Percentiles rank a stretch among this genome's conserved stretches.
phyloP scores from a whole-genome alignment of 2,113 vertebrate genomes.

The Rhea pennata region DNA sequence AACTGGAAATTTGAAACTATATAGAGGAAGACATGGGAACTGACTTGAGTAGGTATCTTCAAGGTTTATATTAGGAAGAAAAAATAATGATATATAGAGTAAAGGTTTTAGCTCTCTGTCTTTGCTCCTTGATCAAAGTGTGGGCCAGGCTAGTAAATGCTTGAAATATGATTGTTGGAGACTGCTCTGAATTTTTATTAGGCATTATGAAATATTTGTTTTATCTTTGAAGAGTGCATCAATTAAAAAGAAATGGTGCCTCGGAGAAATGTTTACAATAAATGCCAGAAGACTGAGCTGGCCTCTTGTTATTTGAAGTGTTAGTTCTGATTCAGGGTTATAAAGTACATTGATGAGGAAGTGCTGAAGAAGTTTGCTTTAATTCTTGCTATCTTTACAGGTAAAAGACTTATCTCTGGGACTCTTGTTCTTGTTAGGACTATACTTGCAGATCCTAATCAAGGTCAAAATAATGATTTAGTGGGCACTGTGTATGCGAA shows the following conservation, averaged over 20 bases:
- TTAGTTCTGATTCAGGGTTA: neutral
- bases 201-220: slow-evolving; percentile 44
- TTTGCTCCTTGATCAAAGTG: neutral
- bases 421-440: neutral
- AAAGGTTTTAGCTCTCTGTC: neutral
- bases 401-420: neutral
- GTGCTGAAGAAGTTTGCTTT: neutral
- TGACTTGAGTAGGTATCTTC: neutral
- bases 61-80: neutral
- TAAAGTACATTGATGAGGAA: neutral
- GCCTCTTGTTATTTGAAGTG: slow-evolving; percentile 7
- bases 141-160: neutral
- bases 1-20: neutral
- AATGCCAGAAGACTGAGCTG: slow-evolving; percentile 8
- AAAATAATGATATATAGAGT: neutral
- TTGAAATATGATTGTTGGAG: slow-evolving; percentile 24
- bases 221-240: slow-evolving; percentile 32
- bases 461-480: neutral
- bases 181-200: slow-evolving; percentile 29
- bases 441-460: neutral
- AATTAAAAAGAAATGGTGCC: slow-evolving; percentile 17
- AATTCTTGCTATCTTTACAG: neutral
- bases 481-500: neutral
- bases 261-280: slow-evolving; percentile 12
- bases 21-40: neutral